Percentiles rank a stretch among this genome's conserved stretches.
Conservation (phyloP, 2,797 vertebrate genomes). For the Liparis tanakae region DNA sequence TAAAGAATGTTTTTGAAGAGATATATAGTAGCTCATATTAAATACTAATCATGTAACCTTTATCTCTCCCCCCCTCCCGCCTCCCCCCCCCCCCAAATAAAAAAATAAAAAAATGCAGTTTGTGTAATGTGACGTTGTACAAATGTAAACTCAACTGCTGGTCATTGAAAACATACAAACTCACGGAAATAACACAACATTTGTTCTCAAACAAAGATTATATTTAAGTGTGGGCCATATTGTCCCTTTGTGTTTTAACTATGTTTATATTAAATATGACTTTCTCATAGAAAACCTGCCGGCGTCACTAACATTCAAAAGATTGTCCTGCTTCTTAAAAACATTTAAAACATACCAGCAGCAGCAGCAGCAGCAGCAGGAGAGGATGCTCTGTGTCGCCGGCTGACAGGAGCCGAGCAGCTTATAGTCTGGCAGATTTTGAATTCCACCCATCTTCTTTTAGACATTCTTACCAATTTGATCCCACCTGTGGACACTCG, state of each 20-base stretch:
- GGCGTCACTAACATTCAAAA: not conserved
- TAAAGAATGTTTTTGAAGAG: not conserved
- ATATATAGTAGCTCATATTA: not conserved
- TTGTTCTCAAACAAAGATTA: not conserved
- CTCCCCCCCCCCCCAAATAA: no score
- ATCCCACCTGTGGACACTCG: conserved; percentile 50
- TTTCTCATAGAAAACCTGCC: not conserved
- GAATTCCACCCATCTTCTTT: conserved; percentile 87
- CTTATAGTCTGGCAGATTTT: conserved; percentile 90
- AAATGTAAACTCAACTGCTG: not conserved
- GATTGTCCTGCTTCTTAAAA: not conserved
- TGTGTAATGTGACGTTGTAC: not conserved
- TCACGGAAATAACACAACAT: not conserved
- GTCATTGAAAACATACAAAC: not conserved
- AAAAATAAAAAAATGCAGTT: no score
- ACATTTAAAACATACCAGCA: conserved; percentile 73
- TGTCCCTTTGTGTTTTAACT: not conserved
- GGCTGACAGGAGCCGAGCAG: conserved; percentile 82
- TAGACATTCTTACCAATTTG: conserved; percentile 82
- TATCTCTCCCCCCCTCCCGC: no score
- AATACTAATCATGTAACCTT: not conserved
- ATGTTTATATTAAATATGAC: not conserved
- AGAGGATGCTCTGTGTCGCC: conserved; percentile 77
- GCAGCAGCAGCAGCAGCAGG: conserved; percentile 61
- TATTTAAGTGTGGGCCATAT: not conserved